These are phyloP conservation scores for Pelagia noctiluca DNA, from an alignment of 30 jellyfish, hydroid and myxozoan genomes.

Conservation along the genomic window DNA sequence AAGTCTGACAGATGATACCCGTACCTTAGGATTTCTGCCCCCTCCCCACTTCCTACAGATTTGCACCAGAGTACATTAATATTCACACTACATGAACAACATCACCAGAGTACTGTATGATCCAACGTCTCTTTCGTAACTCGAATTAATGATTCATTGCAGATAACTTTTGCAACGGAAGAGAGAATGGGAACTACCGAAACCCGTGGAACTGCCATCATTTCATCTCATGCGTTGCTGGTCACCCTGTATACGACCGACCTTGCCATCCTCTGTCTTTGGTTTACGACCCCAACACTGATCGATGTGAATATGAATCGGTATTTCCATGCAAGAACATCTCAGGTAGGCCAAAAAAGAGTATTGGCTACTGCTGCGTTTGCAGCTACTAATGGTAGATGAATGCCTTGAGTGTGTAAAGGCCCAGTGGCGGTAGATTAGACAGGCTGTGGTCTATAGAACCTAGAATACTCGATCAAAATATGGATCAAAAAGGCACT, in stretches of 20 bases:
- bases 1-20: too few relatives aligned
- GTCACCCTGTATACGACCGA: slow-evolving; percentile 59
- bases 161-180: slow-evolving; percentile 63
- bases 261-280: slow-evolving; percentile 73
- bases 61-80: neutral
- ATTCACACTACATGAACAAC: neutral
- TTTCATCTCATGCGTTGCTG: slow-evolving; percentile 72
- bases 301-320: slow-evolving; percentile 68
- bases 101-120: neutral
- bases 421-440: neutral
- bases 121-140: neutral
- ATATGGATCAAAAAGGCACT: too few relatives aligned
- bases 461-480: neutral
- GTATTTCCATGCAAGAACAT: neutral
- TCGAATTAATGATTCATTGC: neutral
- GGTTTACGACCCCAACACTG: slow-evolving; percentile 81
- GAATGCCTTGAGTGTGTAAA: neutral
- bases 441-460: neutral
- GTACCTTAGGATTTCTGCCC: too few relatives aligned
- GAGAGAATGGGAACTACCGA: slow-evolving; percentile 77
- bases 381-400: neutral
- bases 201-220: slow-evolving; percentile 95
- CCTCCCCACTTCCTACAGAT: neutral
- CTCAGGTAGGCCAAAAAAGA: slow-evolving; percentile 6
- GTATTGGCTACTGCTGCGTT: too few relatives aligned